Conservation (phyloP, 1,140 invertebrate genomes). For the Sycophaga agraensis region DNA sequence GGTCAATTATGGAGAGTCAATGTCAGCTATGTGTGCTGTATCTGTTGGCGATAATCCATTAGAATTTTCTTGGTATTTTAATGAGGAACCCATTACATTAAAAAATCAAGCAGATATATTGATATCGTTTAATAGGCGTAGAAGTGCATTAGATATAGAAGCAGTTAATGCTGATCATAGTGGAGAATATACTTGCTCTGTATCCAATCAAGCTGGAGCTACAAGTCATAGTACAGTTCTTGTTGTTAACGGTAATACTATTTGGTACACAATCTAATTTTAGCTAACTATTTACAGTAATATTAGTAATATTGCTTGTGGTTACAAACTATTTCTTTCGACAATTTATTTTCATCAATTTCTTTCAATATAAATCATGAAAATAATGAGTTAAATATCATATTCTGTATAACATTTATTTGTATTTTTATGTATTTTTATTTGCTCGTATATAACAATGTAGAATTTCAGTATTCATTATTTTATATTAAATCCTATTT, state of each 20-base stretch:
- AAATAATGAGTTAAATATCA: too few relatives aligned
- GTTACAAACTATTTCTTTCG: too few relatives aligned
- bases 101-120: conserved; percentile 70
- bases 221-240: conserved; percentile 70
- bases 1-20: conserved; percentile 76
- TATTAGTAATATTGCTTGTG: too few relatives aligned
- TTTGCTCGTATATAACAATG: too few relatives aligned
- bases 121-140: conserved; percentile 72
- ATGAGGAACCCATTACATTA: conserved; percentile 64
- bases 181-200: conserved; percentile 81
- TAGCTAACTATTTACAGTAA: too few relatives aligned
- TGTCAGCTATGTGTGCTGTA: conserved; percentile 75
- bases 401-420: too few relatives aligned
- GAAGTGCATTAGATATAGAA: conserved; percentile 77
- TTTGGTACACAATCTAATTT: too few relatives aligned
- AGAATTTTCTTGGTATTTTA: conserved; percentile 76
- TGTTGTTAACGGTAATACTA: conserved; percentile 72
- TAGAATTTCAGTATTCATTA: too few relatives aligned
- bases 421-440: too few relatives aligned
- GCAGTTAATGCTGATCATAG: conserved; percentile 73
- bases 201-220: conserved; percentile 72
- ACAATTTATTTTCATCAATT: too few relatives aligned
- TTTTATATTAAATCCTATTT: too few relatives aligned
- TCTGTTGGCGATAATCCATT: conserved; percentile 76
- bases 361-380: too few relatives aligned